phyloP scores from a whole-genome alignment of 1,140 invertebrate species.

The Nymphalis io region DNA sequence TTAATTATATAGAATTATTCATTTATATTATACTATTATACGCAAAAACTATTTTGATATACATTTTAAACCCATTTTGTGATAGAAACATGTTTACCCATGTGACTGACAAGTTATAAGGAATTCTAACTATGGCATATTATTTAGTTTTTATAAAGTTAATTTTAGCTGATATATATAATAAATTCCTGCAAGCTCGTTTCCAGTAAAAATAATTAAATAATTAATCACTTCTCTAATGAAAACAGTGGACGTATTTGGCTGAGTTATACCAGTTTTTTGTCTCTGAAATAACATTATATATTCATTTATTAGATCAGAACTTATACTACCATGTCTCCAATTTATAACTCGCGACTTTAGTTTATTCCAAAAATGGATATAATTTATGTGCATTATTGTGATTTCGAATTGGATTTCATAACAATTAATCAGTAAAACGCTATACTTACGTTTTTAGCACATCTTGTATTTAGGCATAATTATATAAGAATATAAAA shows the following conservation, averaged over 20 bases:
- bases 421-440: not conserved
- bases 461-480: not conserved
- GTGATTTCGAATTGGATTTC: conserved; percentile 2
- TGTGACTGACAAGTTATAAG: not conserved
- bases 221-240: conserved; percentile 31
- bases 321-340: conserved; percentile 14
- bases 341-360: conserved; percentile 9
- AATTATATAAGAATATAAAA: not conserved
- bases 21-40: conserved; percentile 52
- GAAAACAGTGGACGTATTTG: conserved; percentile 29
- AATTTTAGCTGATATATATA: conserved; percentile 18
- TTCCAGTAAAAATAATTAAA: conserved; percentile 28
- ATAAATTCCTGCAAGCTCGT: conserved; percentile 4
- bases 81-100: conserved; percentile 27
- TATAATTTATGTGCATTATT: conserved; percentile 18
- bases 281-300: conserved; percentile 21
- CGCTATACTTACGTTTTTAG: not conserved
- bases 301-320: conserved; percentile 21
- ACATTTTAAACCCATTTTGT: conserved; percentile 39
- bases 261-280: conserved; percentile 24
- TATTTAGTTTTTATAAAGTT: conserved; percentile 16
- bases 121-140: conserved; percentile 17
- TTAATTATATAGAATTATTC: conserved; percentile 53
- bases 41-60: conserved; percentile 43
- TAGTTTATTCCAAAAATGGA: conserved; percentile 2